Percentiles rank a stretch among this genome's conserved stretches.
phyloP scores from a whole-genome alignment of 2,113 vertebrate genomes.

The Vanacampus margaritifer region DNA sequence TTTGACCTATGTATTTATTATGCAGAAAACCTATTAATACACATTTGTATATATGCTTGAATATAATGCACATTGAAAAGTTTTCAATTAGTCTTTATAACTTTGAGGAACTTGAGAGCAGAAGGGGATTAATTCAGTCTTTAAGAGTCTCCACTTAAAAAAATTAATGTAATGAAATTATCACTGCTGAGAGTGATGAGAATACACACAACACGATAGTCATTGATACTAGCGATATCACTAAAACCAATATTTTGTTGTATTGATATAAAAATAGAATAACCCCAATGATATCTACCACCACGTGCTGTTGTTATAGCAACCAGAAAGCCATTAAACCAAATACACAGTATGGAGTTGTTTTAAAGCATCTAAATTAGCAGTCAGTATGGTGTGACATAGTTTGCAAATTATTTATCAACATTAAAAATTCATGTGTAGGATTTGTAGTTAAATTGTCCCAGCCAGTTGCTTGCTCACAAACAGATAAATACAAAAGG shows the following conservation, averaged over 20 bases:
- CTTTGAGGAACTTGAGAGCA: too few relatives aligned
- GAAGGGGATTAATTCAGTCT: too few relatives aligned
- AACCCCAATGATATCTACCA: neutral
- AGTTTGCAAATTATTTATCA: constrained; percentile 1
- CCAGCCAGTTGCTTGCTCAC: neutral
- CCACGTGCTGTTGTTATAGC: neutral
- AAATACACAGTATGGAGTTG: neutral
- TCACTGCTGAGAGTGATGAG: too few relatives aligned
- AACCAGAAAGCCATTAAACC: neutral
- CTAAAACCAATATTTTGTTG: neutral
- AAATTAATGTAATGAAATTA: too few relatives aligned
- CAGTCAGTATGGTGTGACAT: constrained; percentile 1
- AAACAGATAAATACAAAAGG: neutral
- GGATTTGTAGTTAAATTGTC: neutral
- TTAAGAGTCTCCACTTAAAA: too few relatives aligned
- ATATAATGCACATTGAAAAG: too few relatives aligned
- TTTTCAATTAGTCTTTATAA: too few relatives aligned
- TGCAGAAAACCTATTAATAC: too few relatives aligned
- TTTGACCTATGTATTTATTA: too few relatives aligned
- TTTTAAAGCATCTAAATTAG: neutral
- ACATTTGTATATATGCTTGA: too few relatives aligned
- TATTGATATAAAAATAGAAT: neutral
- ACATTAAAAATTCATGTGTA: neutral
- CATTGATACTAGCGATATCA: neutral
- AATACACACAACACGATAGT: neutral